Conservation (phyloP, 1,140 invertebrate species). For the Diachasmimorpha longicaudata region DNA sequence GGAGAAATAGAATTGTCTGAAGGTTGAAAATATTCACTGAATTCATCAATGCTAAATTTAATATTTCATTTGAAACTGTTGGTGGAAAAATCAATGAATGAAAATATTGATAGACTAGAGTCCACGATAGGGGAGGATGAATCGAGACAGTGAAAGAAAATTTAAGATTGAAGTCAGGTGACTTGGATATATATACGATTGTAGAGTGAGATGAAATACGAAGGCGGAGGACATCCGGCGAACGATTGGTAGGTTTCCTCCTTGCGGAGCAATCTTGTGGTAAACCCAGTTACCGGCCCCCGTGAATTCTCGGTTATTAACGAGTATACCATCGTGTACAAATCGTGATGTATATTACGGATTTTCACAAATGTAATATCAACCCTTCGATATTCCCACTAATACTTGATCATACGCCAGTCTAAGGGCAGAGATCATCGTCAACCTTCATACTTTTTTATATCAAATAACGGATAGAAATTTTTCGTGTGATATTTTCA, state of each 20-base stretch:
- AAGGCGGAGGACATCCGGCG: constrained; percentile 52
- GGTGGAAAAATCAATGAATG: neutral
- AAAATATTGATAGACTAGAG: neutral
- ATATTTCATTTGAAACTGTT: neutral
- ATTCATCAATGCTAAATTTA: neutral
- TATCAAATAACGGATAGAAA: too few relatives aligned
- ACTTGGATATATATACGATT: constrained; percentile 23
- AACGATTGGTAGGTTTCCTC: constrained; percentile 62
- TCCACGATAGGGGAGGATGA: constrained; percentile 21
- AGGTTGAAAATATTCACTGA: too few relatives aligned
- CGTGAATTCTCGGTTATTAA: constrained; percentile 52
- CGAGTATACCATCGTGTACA: constrained; percentile 40
- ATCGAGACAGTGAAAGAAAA: constrained; percentile 28
- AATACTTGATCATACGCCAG: neutral
- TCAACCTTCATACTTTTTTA: too few relatives aligned
- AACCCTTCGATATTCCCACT: neutral
- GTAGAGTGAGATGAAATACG: constrained; percentile 26
- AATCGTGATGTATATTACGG: constrained; percentile 1
- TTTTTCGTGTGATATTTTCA: too few relatives aligned
- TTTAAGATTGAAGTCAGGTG: neutral
- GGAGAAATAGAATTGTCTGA: too few relatives aligned
- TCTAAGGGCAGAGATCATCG: neutral
- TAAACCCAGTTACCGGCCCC: constrained; percentile 60
- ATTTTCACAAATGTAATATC: neutral
- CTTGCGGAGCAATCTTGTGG: constrained; percentile 62